Percentiles rank a stretch among this genome's conserved stretches.
Conservation (phyloP, 2,797 vertebrate genomes). For the Enteromius paludinosus region DNA sequence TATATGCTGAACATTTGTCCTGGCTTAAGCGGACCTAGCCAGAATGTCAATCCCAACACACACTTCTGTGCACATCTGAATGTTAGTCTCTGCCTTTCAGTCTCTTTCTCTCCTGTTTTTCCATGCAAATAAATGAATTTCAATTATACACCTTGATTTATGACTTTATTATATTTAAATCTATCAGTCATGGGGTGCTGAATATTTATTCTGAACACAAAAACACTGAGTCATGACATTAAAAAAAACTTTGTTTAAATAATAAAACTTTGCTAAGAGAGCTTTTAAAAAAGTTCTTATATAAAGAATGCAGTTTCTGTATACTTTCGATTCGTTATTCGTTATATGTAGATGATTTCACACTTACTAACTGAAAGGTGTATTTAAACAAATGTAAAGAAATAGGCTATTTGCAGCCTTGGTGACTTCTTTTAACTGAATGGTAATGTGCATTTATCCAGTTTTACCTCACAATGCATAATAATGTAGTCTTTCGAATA, state of each 20-base stretch:
- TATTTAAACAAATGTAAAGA: background rate
- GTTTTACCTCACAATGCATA: background rate
- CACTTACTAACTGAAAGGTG: background rate
- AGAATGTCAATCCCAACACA: background rate
- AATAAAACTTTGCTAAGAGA: background rate
- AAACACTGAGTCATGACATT: background rate
- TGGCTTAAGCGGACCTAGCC: background rate
- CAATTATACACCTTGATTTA: background rate
- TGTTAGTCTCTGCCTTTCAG: background rate
- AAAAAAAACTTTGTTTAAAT: background rate
- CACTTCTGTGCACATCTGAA: background rate
- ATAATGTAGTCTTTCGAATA: background rate
- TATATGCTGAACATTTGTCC: slow-evolving; percentile 9
- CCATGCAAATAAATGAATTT: background rate
- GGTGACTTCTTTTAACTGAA: background rate
- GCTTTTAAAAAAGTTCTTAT: background rate
- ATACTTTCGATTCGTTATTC: no score
- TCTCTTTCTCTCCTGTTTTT: background rate
- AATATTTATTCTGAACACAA: background rate
- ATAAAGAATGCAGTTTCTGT: background rate
- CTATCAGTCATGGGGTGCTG: background rate
- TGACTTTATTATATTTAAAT: background rate
- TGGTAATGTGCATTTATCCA: background rate
- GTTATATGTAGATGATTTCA: background rate
- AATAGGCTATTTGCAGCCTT: background rate